Evolutionary conservation across 2,113 vertebrate genomes (phyloP), one percentile per base, ranked within the genome.

Genomic region (Echinops telfairi): DNA sequence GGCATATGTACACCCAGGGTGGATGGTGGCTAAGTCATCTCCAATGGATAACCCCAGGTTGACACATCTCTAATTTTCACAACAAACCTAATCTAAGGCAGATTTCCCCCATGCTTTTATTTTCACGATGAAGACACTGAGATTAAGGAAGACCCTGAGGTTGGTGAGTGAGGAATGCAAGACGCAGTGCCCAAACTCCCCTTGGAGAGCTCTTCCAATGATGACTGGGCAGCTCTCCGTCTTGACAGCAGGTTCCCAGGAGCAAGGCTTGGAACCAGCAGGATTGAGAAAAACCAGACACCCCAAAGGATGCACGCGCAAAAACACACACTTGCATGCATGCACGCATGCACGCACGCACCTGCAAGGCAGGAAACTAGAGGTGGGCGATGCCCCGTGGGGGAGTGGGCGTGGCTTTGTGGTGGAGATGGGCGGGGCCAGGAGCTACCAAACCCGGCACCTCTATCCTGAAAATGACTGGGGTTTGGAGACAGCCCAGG

Each of bases 221-320:
- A 85, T 90, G 83, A 57, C 90, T 10, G 0, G 0, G 2, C 4
- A 2, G 73, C 9, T 90, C 78, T 36, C n/a, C 79, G 87, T 87
- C 73, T 84, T 23, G 7, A 64, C 73, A 20, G 31, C 70, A 22
- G 36, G 66, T 43, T 75, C 79, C 58, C 17, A 1, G 4, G 64
- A 77, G 78, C 57, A 38, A 33, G 60, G 89, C 29, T 31, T 8
- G 43, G 89, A 57, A 80, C 88, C 80, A 1, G 29, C 0, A 31
- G 75, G 68, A 47, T 75, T 43, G 89, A 96, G 81, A 43, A 79
- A 94, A 92, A 15, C 93, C 92, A 86, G 87, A 91, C 40, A 60
- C 68, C 60, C 64, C 29, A 2, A 8, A 1, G 0, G 6, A 68
- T 25, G 84, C 89, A 11, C 10, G 47, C 9, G 10, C 47, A 4